phyloP scores from a whole-genome alignment of 2,888 invertebrate genomes.

The Leucoptera coffeella region DNA sequence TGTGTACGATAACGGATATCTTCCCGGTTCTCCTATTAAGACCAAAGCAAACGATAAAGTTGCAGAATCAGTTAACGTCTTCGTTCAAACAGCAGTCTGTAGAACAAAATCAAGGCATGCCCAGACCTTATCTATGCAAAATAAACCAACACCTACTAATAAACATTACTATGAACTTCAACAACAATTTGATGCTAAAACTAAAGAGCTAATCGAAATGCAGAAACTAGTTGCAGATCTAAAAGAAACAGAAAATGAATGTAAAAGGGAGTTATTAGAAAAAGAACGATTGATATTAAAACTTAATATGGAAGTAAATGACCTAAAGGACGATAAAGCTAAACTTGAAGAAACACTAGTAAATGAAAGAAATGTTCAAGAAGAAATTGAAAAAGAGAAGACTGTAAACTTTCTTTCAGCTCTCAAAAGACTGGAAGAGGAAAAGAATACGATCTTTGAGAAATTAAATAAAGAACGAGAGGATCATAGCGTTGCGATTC shows the following conservation, averaged over 20 bases:
- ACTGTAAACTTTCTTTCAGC: conserved; percentile 28
- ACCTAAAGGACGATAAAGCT: no score
- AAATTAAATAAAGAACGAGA: background rate
- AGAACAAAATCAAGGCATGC: no score
- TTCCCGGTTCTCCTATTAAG: conserved; percentile 6
- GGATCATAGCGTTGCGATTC: conserved; percentile 7
- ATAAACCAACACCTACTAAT: conserved; percentile 22
- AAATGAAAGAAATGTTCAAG: no score
- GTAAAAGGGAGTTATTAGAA: no score
- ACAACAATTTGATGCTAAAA: conserved; percentile 13
- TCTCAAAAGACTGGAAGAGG: conserved; percentile 30
- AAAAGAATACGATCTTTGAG: conserved; percentile 22
- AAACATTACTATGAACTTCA: conserved; percentile 10
- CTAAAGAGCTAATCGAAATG: conserved; percentile 25
- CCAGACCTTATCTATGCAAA: no score
- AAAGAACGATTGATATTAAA: conserved; percentile 18
- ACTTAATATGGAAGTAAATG: no score
- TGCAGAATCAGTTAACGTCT: conserved; percentile 9
- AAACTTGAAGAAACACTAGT: no score
- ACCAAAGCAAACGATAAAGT: conserved; percentile 5
- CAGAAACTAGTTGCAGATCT: conserved; percentile 19
- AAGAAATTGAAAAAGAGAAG: no score
- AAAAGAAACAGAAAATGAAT: no score
- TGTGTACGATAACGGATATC: conserved; percentile 3
- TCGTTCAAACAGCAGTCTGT: conserved; percentile 19